Evolutionary conservation across 2,888 invertebrate genomes (phyloP), one percentile per base, ranked within the genome.

Genomic region (Synergus japonicus): DNA sequence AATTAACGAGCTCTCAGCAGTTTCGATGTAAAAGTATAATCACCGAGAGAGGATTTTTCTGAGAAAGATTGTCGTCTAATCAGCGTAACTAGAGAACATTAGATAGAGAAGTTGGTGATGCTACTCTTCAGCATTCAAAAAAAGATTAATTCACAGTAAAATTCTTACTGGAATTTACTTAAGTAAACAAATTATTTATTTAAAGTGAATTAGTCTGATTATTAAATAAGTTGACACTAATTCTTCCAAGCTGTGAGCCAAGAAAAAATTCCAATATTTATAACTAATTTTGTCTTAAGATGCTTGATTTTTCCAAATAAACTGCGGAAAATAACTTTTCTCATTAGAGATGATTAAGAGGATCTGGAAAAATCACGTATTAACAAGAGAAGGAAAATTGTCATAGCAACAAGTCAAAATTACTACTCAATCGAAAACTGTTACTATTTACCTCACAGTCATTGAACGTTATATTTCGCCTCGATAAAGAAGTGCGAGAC

Each of bases 341-440:
- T 73, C 54, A 9, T 54, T 54, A 54, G 18, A 54, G 37, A 7
- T n/a, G 37, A 29, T 49, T 54, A 54, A 37, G 37, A 54, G 15
- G n/a, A 37, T 15, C 4, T 73, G 54, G 12, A 73, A 73, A 54
- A 73, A 29, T 73, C 8, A 41, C 54, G 73, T 12, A 5, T 54
- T 37, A 73, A 29, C 41, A 54, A 54, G 73, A 54, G 41, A 54
- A 73, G 54, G 54, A 73, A 73, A 54, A 41, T 73, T n/a, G 54
- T 41, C 54, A 54, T 73, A 37, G 54, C 54, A 73, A 73, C 73
- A 49, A 69, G 49, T 49, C 69, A 69, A 15, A 49, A 69, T 69
- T 37, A 9, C 73, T n/a, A 41, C 73, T 73, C 73, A 54, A 73
- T 73, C 54, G 37, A 37, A 37, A 37, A 54, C 73, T 54, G 73